Evolutionary conservation across 2,888 invertebrate genomes (phyloP).

Genomic region (Carpatolechia fugitivella): DNA sequence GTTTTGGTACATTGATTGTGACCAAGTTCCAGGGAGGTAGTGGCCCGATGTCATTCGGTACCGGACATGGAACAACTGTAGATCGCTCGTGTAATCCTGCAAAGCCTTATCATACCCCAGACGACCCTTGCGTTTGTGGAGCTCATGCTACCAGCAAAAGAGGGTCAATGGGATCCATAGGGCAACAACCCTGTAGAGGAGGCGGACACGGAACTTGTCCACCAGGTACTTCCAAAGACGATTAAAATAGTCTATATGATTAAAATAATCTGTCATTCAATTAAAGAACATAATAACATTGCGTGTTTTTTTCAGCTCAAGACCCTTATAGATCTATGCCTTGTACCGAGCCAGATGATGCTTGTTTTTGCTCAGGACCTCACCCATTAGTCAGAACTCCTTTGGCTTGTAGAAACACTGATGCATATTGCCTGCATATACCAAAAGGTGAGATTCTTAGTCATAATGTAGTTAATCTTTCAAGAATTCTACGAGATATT

Average conservation of each 20-base stretch:
- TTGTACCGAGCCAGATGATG: constrained; percentile 60
- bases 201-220: constrained; percentile 44
- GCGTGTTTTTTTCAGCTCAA: constrained; percentile 34
- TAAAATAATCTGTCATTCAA: background rate
- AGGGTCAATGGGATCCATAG: constrained; percentile 22
- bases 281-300: background rate
- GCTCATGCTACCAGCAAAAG: constrained; percentile 31
- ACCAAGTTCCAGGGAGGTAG: constrained; percentile 81
- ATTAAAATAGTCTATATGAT: too few species aligned
- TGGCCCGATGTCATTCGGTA: constrained; percentile 45
- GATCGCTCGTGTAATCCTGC: constrained; percentile 60
- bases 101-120: constrained; percentile 46
- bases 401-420: constrained; percentile 64
- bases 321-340: constrained; percentile 62
- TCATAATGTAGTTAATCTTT: too few species aligned
- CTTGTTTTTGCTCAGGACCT: constrained; percentile 64
- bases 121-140: constrained; percentile 64
- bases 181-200: constrained; percentile 16
- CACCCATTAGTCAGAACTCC: constrained; percentile 43
- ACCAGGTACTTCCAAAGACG: constrained; percentile 35
- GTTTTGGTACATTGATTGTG: constrained; percentile 82
- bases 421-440: constrained; percentile 66
- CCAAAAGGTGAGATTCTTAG: constrained; percentile 59
- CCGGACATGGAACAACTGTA: constrained; percentile 40
- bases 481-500: too few species aligned